Base-by-base conservation (phyloP, 2,113 vertebrate species). In the Macaca nemestrina region DNA sequence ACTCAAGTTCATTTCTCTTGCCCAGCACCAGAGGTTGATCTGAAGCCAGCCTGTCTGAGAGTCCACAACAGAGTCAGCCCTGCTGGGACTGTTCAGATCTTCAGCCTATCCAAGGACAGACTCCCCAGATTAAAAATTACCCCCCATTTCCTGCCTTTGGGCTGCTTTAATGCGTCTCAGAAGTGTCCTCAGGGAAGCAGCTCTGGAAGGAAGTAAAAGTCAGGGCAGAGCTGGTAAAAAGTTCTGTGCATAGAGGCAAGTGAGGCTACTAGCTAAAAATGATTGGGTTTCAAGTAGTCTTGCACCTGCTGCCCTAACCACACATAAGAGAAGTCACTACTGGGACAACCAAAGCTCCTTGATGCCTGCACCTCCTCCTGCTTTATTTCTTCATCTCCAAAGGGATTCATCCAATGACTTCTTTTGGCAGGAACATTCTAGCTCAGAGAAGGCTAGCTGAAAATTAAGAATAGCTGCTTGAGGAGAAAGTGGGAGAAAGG, bases 51-150 rank as follows among this genome's bases (percentile, higher is more conserved):
- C 45, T 67, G 18, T 27, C 22, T 23, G 17, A 6, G 55, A 10
- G 22, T 18, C 17, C 6, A 0, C 5, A 0, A 3, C 38, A 5
- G 10, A n/a, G 48, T 38, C 14, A 0, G 0, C 1, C 0, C n/a
- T 10, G 30, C 27, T 4, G 35, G 40, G 45, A 35, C 32, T 43
- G 6, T 22, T 72, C 43, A 25, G 73, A 70, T 27, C 40, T 72
- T 35, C 30, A 25, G 2, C 48, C 25, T n/a, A 3, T 25, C 35
- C 40, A 38, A 81, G 38, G 12, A 13, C 9, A 32, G 50, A 22
- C 13, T 57, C 38, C 5, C 81, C 61, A 23, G 18, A 52, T 72
- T 67, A 14, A 13, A 45, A 40, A 17, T 78, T 30, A 25, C n/a
- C 7, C 25, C 30, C 22, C 0, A 14, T 64, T 95, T 68, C 55